These are phyloP conservation scores for Coluber constrictor DNA, from an alignment of 2,797 vertebrate genomes.

Conservation along the genomic window DNA sequence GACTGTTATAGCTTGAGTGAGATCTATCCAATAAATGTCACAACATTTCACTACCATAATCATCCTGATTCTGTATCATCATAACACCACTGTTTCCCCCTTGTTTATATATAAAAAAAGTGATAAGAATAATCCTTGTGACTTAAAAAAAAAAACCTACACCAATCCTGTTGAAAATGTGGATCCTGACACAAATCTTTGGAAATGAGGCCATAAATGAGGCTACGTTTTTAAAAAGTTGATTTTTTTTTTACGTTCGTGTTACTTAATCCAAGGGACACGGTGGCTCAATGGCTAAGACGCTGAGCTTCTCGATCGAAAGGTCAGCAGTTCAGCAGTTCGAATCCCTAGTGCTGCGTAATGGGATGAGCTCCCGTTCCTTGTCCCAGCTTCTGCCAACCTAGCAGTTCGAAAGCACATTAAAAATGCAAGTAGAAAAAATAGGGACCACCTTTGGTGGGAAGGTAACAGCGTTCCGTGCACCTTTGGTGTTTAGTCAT, in stretches of 20 bases:
- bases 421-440: too few species aligned
- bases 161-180: background rate
- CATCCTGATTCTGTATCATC: background rate
- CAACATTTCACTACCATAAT: background rate
- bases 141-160: background rate
- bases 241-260: background rate
- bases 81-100: background rate
- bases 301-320: too few species aligned
- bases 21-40: background rate
- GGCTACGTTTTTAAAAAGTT: background rate
- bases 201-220: background rate
- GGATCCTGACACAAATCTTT: background rate
- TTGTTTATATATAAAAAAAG: background rate
- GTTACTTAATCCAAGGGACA: background rate
- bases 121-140: background rate
- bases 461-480: too few species aligned
- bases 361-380: too few species aligned
- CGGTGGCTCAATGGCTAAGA: too few species aligned
- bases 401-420: too few species aligned
- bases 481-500: rapidly evolving
- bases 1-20: background rate
- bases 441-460: too few species aligned
- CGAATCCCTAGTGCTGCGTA: too few species aligned
- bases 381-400: too few species aligned
- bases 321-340: too few species aligned